These are phyloP conservation scores for Caenorhabditis sp. DNA, from an alignment of 2,888 invertebrate species.

Conservation along the genomic window DNA sequence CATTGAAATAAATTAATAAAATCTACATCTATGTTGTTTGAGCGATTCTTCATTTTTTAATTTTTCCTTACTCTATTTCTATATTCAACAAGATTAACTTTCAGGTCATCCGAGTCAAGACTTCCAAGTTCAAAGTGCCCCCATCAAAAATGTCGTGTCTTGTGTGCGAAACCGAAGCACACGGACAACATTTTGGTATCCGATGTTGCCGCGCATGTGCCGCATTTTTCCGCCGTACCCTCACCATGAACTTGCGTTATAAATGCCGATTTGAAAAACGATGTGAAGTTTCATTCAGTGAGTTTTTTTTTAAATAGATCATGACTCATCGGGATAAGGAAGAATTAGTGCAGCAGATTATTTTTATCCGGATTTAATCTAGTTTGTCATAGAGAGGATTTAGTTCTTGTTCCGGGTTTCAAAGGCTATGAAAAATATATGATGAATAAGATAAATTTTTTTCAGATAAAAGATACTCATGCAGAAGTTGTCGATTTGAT, in stretches of 20 bases:
- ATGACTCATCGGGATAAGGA: not conserved
- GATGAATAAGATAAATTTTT: no score
- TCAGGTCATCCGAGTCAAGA: not conserved
- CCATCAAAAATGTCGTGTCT: conserved; percentile 29
- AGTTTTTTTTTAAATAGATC: conserved; percentile 8
- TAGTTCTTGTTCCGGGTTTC: no score
- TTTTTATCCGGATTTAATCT: no score
- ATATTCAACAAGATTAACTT: not conserved
- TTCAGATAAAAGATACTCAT: conserved; percentile 52
- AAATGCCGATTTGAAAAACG: conserved; percentile 43
- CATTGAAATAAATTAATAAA: no score
- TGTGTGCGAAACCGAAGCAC: conserved; percentile 46
- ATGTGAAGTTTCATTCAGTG: conserved; percentile 50
- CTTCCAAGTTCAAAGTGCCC: not conserved
- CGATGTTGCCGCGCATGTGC: conserved; percentile 52
- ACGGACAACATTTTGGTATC: conserved; percentile 49
- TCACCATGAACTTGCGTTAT: conserved; percentile 42
- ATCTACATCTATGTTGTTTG: no score
- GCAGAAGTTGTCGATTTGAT: conserved; percentile 43
- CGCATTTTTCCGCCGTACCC: conserved; percentile 48
- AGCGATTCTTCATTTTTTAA: not conserved
- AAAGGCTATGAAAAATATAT: no score
- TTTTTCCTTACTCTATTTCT: not conserved
- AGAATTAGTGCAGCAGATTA: no score
- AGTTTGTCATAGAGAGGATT: no score